phyloP scores from a whole-genome alignment of 2,113 vertebrate species.

The Alces alces region DNA sequence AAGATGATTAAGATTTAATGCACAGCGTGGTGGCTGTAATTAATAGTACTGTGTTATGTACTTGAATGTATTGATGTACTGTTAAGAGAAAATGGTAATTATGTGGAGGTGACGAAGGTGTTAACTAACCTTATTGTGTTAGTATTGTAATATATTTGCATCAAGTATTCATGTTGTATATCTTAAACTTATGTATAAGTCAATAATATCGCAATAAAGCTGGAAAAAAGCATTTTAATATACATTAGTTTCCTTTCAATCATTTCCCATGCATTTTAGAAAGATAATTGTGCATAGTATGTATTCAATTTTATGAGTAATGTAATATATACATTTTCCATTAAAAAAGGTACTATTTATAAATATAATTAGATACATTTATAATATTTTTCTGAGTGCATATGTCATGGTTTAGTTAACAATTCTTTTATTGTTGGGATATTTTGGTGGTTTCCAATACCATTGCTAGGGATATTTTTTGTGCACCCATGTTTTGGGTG shows the following conservation, averaged over 20 bases:
- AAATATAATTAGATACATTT: background rate
- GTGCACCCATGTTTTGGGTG: background rate
- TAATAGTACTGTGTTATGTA: background rate
- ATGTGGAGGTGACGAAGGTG: background rate
- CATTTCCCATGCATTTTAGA: background rate
- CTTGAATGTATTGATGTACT: background rate
- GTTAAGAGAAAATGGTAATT: background rate
- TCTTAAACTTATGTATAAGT: background rate
- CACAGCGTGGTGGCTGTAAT: background rate
- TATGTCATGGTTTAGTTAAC: background rate
- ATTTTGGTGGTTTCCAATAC: conserved; percentile 2
- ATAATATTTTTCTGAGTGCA: background rate
- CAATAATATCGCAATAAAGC: background rate
- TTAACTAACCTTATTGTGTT: background rate
- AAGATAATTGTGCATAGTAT: background rate
- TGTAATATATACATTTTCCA: background rate
- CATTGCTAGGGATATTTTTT: background rate
- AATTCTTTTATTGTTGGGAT: background rate
- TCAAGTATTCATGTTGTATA: background rate
- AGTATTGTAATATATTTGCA: background rate
- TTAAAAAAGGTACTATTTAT: background rate
- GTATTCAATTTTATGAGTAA: background rate
- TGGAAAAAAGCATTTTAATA: background rate
- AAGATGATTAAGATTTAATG: background rate
- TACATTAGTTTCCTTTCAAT: background rate